Base-by-base conservation (phyloP, 37 sponge, comb jelly and placozoan species). In the Spongilla lacustris region DNA sequence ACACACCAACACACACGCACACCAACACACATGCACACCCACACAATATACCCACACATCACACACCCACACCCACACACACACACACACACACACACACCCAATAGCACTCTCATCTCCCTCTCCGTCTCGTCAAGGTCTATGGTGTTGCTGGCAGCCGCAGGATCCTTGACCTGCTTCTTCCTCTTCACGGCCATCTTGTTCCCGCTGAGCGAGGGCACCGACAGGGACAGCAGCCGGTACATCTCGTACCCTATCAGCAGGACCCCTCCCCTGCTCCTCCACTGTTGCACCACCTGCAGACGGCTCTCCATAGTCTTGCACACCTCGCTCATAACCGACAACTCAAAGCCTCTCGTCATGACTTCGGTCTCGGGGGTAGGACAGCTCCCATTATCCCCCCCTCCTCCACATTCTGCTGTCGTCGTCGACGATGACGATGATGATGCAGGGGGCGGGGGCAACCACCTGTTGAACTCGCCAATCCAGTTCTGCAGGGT, bases 231-330 rank as follows among this genome's bases (percentile, higher is more conserved):
- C 36, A 97, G 89, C 24, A 91, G 74, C 11, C 98, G 91, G 76
- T 82, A 97, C 93, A 97, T 87, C 83, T 97, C 99, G 66, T 97
- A 99, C 31, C 99, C 99, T n/a, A 99, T 85, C 49, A 99, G 69
- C 23, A 99, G 83, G 26, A 97, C 97, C 23, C 99, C 99, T 32
- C 98, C 99, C 27, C 32, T 81, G 49, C 49, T 41, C 25, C 84
- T 74, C 98, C 98, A 97, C 33, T 89, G 50, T 11, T 41, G 23
- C 33, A 95, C 88, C 38, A 95, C 86, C 38, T 88, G 79, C 28
- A 93, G 76, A 49, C 99, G 84, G 6, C 86, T 69, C 14, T 86
- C 81, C 91, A 99, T 91, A 3, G 92, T 92, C 67, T 82, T 84
- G 32, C 73, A 68, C 4, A 71, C n/a, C 74, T 98, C 99, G 22